Base-by-base conservation (phyloP, 2,797 vertebrate genomes). In the Oceanodroma leucorhoa region DNA sequence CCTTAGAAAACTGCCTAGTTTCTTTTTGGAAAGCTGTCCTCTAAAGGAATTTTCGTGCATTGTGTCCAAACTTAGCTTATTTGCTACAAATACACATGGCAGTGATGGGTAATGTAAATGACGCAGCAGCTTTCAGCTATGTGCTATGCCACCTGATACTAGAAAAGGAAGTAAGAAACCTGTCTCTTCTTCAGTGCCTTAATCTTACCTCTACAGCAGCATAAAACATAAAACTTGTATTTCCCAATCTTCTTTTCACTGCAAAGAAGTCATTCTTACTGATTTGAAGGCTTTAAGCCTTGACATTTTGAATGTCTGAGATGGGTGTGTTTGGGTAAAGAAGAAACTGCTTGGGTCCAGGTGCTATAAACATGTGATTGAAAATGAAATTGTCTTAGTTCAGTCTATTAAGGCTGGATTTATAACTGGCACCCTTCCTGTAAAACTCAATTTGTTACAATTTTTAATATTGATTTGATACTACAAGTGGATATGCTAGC, bases 381-480 rank as follows among this genome's bases (percentile, higher is more conserved):
- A 82, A 90, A 90, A 82, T 48, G 12, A 69, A 83, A 53, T 46
- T 91, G 19, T 58, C 50, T 62, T 75, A 48, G 23, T 89, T 95
- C 16, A 4, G 4, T 67, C 65, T 81, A 10, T 72, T 82, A 54
- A 69, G 26, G 6, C 32, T 76, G 40, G 27, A 90, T 90, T 94
- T 87, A 55, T 82, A 93, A 58, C 55, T 54, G 89, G 50, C 58
- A 82, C 15, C 13, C 7, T 79, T 58, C 51, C 51, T 70, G 11
- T 58, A 77, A 87, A 58, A 66, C 46, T 79, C 30, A 70, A 14
- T 85, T 69, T 85, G 67, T 73, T 89, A 77, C 16, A 27, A 70
- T 80, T 75, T 94, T 88, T 86, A 81, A 51, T 87, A 85, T 20
- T 60, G 60, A 89, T 94, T 92, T 93, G 73, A 38, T 78, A 48